These are phyloP conservation scores for Anoura caudifer DNA, from an alignment of 2,113 vertebrate genomes.

Conservation along the genomic window DNA sequence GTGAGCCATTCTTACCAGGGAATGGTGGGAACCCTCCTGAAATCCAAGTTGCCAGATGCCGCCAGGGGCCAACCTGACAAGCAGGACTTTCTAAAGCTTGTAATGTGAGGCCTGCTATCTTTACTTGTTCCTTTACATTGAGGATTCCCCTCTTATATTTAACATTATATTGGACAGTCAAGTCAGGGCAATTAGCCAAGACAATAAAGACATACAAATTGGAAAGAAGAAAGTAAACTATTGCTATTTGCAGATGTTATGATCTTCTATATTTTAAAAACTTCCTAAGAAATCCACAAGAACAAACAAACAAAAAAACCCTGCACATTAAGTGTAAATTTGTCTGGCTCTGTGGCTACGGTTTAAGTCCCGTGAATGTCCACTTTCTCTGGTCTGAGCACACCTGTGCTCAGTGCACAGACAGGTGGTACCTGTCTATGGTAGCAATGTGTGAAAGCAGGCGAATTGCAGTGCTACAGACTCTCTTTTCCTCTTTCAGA, in stretches of 20 bases:
- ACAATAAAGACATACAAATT: background rate
- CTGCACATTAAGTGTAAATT: background rate
- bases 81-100: background rate
- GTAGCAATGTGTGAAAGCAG: background rate
- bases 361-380: background rate
- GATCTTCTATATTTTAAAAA: background rate
- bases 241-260: background rate
- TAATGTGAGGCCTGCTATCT: background rate
- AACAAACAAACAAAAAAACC: background rate
- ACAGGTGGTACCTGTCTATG: background rate
- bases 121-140: background rate
- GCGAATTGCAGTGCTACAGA: background rate
- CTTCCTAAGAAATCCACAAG: background rate
- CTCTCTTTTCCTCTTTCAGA: slow-evolving; percentile 80
- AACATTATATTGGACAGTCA: background rate
- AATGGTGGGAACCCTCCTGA: background rate
- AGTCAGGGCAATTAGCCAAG: background rate
- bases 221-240: background rate
- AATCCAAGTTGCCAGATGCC: background rate
- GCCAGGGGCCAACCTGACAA: background rate
- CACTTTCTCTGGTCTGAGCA: background rate
- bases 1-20: background rate
- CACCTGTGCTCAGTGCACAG: too few species aligned
- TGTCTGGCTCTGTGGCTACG: background rate
- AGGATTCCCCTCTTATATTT: background rate